Evolutionary conservation across 2,888 invertebrate genomes (phyloP), one percentile per base, ranked within the genome.

Genomic region (Amiota mariae): DNA sequence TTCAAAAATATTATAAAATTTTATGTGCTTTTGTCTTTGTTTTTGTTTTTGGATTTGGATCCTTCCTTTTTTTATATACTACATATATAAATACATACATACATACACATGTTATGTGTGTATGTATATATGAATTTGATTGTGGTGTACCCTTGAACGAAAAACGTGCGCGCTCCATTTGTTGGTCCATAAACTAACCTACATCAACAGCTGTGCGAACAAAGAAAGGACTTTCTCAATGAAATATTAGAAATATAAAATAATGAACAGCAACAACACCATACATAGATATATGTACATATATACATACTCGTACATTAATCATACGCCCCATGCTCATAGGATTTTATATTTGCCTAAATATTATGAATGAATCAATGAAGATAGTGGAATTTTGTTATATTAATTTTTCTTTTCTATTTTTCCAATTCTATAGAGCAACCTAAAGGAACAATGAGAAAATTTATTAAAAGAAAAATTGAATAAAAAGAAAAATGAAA

Each of bases 161-260:
- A 63, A 63, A 15, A 36, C 63, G 46, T 63, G 63, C 63, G 12
- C 63, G 24, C 46, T 36, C 46, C 46, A 63, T 63, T 63, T 11
- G 63, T n/a, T 51, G 46, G 63, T 36, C 24, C 18, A 49, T 64
- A 81, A 87, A 87, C 87, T 87, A 88, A 87, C 87, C 87, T 87
- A 87, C 87, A 88, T 86, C 89, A 87, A 88, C 85, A 88, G 83
- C 81, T 86, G 83, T 84, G 74, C 76, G 75, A 46, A 48, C 47
- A 48, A 47, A 47, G 54, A 12, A 67, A 51, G 51, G 67, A 51
- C 49, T 67, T 67, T 51, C 67, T 49, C 67, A 67, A 67, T 67
- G 67, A 47, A 47, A 15, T 13, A 20, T 59, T 59, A 59, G 18
- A 46, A 63, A 46, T 13, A 36, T 36, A 13, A 63, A 36, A 36